Evolutionary conservation across 64 coral and sea anemone species (phyloP), one percentile per base, ranked within the genome.

Genomic region (Dendrophyllia cribrosa): DNA sequence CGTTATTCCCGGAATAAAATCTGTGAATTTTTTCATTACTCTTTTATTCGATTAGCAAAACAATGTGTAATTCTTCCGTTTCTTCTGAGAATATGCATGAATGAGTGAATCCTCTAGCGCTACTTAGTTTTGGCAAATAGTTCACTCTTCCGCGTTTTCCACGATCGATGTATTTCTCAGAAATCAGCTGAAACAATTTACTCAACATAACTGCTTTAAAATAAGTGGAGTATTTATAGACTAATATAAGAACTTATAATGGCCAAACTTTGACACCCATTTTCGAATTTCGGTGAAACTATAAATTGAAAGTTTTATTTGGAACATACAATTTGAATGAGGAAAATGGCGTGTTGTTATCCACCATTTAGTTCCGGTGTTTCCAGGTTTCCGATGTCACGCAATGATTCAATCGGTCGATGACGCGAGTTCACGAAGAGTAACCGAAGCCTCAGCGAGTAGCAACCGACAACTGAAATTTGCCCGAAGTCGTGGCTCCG

Each of bases 321-420:
- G 5, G 20, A 20, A 64, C 15, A 15, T 1, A 47, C 19, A 62
- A 7, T 82, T 43, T 10, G 23, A 56, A 23, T 19, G 62, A 45
- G 6, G 10, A 11, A 19, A 67, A 84, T 49, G 44, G 80, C 80
- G 61, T 63, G 4, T 15, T 45, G 7, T 10, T 9, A 47, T 7
- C 11, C 43, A 3, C 26, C 6, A 2, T 34, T 63, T 5, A 82
- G 47, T 84, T 84, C 80, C 80, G 80, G 80, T 68, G 63, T 84
- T 84, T 84, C 80, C 9, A 12, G 45, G 80, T 84, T 84, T 51
- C 16, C 80, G 80, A 84, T 84, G 80, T 84, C 80, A 84, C 80
- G 80, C 62, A 84, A 84, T 66, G 20, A 67, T 3, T 16, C 14
- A 50, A 9, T 67, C 62, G 44, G 61, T n/a, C 49, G 14, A n/a